Base-by-base conservation (phyloP, 2,797 vertebrate genomes). In the Periparus ater region DNA sequence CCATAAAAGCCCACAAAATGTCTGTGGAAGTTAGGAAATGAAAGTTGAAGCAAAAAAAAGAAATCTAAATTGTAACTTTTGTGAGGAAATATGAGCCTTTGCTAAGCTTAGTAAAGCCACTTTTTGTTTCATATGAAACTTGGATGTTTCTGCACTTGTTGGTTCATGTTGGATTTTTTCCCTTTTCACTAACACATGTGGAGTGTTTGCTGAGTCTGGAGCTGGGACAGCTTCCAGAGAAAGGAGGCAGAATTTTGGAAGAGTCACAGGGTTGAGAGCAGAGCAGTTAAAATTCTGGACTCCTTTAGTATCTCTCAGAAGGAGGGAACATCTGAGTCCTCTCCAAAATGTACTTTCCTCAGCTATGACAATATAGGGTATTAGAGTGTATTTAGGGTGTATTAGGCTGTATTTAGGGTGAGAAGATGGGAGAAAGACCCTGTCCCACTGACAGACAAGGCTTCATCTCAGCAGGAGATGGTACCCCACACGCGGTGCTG, bases 41-140 rank as follows among this genome's bases (percentile, higher is more conserved):
- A 57, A 87, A 74, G 16, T 4, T 80, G 58, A 93, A 92, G 48
- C 0, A 40, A 73, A 78, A 78, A 40, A 26, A 19, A 4, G 10
- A 17, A 5, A 5, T 2, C 0, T 21, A 47, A 74, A 45, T 19
- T 42, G 11, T 32, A 1, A 1, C 12, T 32, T 38, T 3, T 2
- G 1, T 10, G 16, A 27, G 20, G 13, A 5, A 21, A 6, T 10
- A 17, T 5, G 18, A 57, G 4, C 14, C 19, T 74, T 87, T 48
- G 13, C 60, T 54, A 71, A 16, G 38, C 8, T 62, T 30, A 40
- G 23, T 50, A 74, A 89, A 83, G 13, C 2, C 27, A 6, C 2
- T 48, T 81, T 88, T 38, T 83, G 8, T 79, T 75, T 51, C 4
- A 1, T 48, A 21, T 19, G 9, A 21, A 62, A 7, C 22, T 78